phyloP scores from a whole-genome alignment of 2,888 invertebrate species.

The Trissolcus brochymenae region DNA sequence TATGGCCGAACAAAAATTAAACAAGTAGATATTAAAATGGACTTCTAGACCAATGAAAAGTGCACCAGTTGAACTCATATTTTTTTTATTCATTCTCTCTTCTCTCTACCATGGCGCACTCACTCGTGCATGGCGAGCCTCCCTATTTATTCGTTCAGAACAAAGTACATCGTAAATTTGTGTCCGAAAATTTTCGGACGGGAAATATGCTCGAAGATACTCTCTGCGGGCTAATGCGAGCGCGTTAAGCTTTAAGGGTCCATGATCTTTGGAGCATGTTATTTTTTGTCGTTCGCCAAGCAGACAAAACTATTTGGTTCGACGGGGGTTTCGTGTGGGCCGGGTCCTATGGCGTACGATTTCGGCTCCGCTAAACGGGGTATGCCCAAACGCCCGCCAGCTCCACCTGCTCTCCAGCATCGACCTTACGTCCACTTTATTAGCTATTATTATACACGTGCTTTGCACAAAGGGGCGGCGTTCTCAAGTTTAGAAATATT shows the following conservation, averaged over 20 bases:
- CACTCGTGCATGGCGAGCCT: background rate
- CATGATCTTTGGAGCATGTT: constrained; percentile 59
- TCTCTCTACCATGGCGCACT: background rate
- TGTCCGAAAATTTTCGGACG: constrained; percentile 37
- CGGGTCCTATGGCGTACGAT: constrained; percentile 59
- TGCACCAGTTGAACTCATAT: background rate
- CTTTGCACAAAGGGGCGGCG: constrained; percentile 56
- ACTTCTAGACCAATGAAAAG: constrained; percentile 16
- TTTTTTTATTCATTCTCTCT: background rate
- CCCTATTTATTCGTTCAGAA: constrained; percentile 28
- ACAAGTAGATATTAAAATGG: constrained; percentile 40
- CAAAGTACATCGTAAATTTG: constrained; percentile 49
- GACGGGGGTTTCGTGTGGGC: constrained; percentile 63
- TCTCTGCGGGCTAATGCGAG: constrained; percentile 33
- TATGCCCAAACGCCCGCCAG: constrained; percentile 61
- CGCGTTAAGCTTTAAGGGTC: constrained; percentile 56
- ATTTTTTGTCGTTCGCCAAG: constrained; percentile 62
- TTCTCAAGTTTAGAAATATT: constrained; percentile 74
- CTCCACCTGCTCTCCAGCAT: constrained; percentile 71
- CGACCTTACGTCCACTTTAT: constrained; percentile 72
- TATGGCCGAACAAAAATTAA: constrained; percentile 30
- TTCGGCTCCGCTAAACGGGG: constrained; percentile 65
- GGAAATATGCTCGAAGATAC: constrained; percentile 36
- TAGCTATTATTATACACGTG: constrained; percentile 75
- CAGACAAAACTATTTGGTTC: constrained; percentile 63